Evolutionary conservation across 2,797 vertebrate genomes (phyloP), one percentile per base, ranked within the genome.

Genomic region (Epinephelus coioides): DNA sequence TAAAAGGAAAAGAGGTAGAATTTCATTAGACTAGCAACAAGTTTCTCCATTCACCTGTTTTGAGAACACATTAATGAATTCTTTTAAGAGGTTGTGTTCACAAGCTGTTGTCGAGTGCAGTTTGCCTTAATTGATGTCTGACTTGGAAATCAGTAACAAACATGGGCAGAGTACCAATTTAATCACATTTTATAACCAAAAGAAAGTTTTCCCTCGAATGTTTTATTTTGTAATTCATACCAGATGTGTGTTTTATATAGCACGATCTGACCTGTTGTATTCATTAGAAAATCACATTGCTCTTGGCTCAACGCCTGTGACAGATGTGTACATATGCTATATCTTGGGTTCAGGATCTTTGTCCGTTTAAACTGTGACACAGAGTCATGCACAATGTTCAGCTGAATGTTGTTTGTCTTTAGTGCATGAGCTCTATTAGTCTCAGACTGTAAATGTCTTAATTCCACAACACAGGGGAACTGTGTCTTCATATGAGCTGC

Each of bases 401-500:
- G 47, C 47, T 59, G 18, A 53, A 47, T 49, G 40, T 18, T 40
- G 5, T 68, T 69, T 77, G 40, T 76, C 54, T 68, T 63, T 34
- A 38, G 15, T 73, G 12, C 19, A 25, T 53, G 51, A 75, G 55
- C 27, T 68, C 40, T 56, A 14, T 76, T 69, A 56, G 49, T 71
- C 53, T 74, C 34, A 54, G 51, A 78, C 47, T 21, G 38, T 76
- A 44, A 62, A 77, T 47, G 18, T 74, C 59, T 70, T 76, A 54
- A 81, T 69, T 73, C 27, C 23, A 27, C 40, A 61, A 66, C 67
- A 54, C 56, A 17, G 53, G 61, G 67, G 69, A 40, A 40, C n/a
- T 47, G 51, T 76, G 44, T 40, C 14, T 78, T 12, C n/a, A 54
- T 78, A 53, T 56, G 73, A 78, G 59, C 54, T 73, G 67, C 76